These are phyloP conservation scores for Bujurquina vittata DNA, from an alignment of 2,113 vertebrate genomes.

Conservation along the genomic window DNA sequence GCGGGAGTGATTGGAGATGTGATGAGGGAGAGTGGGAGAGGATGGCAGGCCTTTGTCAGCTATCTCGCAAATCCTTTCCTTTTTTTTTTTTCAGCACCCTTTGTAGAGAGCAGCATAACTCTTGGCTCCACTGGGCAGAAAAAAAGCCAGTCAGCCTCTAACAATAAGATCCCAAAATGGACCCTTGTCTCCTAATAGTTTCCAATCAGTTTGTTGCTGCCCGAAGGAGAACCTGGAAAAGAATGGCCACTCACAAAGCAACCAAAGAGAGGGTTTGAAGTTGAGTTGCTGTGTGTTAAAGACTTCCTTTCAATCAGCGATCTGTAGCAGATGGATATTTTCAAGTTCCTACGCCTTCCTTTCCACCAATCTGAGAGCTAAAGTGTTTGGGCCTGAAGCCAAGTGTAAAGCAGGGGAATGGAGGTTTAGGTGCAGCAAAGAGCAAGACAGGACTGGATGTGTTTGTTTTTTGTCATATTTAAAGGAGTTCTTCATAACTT, in stretches of 20 bases:
- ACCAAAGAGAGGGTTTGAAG: conserved; percentile 46
- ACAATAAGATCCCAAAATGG: conserved; percentile 40
- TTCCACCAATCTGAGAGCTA: not conserved
- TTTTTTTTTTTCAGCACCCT: conserved; percentile 17
- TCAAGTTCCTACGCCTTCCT: conserved; percentile 22
- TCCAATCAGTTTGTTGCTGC: conserved; percentile 30
- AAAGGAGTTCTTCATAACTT: not conserved
- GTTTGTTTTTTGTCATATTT: not conserved
- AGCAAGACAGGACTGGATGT: not conserved
- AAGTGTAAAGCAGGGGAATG: not conserved
- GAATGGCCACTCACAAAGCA: conserved; percentile 35
- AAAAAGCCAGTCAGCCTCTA: conserved; percentile 14
- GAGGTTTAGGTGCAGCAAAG: not conserved
- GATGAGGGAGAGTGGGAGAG: not conserved
- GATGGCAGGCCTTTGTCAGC: not conserved
- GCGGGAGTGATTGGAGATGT: conserved; percentile 12
- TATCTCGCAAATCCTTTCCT: conserved; percentile 13
- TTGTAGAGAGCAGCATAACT: conserved; percentile 23
- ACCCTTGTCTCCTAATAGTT: conserved; percentile 46
- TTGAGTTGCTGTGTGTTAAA: conserved; percentile 36
- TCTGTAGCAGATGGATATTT: conserved; percentile 53
- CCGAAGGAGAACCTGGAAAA: conserved; percentile 6
- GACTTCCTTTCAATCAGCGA: conserved; percentile 37
- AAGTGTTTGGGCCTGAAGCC: conserved; percentile 11
- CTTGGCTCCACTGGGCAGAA: conserved; percentile 2